Evolutionary conservation across 1,140 invertebrate species (phyloP).

Genomic region (Drosophila athabasca): DNA sequence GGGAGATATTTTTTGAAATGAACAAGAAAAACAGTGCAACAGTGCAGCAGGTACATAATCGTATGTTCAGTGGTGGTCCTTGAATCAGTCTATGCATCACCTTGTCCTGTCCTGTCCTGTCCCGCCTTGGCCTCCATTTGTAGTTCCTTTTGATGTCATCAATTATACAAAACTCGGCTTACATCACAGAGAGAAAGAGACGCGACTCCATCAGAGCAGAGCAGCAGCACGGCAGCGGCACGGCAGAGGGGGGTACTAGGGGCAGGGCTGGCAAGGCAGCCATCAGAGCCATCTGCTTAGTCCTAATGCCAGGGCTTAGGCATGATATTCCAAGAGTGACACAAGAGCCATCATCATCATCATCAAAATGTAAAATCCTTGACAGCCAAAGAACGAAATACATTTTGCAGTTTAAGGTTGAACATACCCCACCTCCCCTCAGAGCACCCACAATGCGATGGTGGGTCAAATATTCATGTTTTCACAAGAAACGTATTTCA

Average conservation of each 20-base stretch:
- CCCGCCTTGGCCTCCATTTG: constrained; percentile 45
- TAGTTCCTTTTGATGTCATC: constrained; percentile 39
- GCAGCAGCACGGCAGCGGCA: no score
- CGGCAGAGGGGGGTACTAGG: no score
- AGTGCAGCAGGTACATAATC: background rate
- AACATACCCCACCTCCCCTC: no score
- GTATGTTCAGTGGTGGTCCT: constrained; percentile 6
- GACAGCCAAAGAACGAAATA: constrained; percentile 34
- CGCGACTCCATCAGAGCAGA: constrained; percentile 6
- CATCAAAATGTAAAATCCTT: constrained; percentile 54
- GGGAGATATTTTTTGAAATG: background rate
- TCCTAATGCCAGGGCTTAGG: constrained; percentile 41
- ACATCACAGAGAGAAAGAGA: constrained; percentile 39
- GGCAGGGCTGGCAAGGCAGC: no score
- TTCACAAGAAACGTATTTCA: constrained; percentile 40
- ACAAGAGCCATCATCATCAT: constrained; percentile 35
- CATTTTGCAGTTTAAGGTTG: constrained; percentile 51
- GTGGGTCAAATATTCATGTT: constrained; percentile 19
- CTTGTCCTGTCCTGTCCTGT: background rate
- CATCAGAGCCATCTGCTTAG: constrained; percentile 37
- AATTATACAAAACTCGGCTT: constrained; percentile 50
- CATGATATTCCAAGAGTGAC: constrained; percentile 44
- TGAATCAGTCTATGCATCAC: constrained; percentile 10
- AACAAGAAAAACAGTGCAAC: background rate
- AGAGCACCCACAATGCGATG: constrained; percentile 12